Percentiles rank a stretch among this genome's conserved stretches.
These are phyloP conservation scores for Rhagium mordax DNA, from an alignment of 2,888 invertebrate genomes.

Conservation along the genomic window DNA sequence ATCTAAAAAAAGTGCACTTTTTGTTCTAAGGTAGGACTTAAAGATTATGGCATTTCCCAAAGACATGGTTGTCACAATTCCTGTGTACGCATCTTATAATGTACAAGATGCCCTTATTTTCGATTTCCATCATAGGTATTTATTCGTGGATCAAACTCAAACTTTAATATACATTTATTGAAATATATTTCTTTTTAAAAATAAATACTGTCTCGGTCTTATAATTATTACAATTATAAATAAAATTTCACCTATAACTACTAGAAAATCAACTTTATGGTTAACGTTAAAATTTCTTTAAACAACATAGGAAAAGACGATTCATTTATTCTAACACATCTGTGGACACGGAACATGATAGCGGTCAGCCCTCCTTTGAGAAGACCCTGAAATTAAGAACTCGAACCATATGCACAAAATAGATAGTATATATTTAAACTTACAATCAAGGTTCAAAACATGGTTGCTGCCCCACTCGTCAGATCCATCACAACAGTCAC, in stretches of 20 bases:
- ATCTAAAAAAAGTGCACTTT: too few species aligned
- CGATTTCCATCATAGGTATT: too few species aligned
- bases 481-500: conserved; percentile 95
- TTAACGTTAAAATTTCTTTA: neutral
- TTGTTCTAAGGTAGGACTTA: too few species aligned
- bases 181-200: neutral
- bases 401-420: neutral
- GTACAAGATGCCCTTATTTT: too few species aligned
- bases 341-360: conserved; percentile 38
- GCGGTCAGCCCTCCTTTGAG: conserved; percentile 17
- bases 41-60: too few species aligned
- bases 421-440: conserved; percentile 1
- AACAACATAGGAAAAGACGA: neutral
- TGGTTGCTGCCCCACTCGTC: conserved; percentile 79
- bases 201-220: neutral
- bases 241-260: neutral
- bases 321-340: conserved; percentile 28
- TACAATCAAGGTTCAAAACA: conserved; percentile 31
- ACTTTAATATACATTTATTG: neutral
- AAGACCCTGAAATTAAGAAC: conserved; percentile 6
- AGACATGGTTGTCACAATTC: too few species aligned
- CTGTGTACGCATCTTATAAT: too few species aligned
- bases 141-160: neutral
- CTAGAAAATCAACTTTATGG: conserved; percentile 11
- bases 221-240: neutral